Evolutionary conservation across 1,140 invertebrate species (phyloP).

Genomic region (Gryllus bimaculatus): DNA sequence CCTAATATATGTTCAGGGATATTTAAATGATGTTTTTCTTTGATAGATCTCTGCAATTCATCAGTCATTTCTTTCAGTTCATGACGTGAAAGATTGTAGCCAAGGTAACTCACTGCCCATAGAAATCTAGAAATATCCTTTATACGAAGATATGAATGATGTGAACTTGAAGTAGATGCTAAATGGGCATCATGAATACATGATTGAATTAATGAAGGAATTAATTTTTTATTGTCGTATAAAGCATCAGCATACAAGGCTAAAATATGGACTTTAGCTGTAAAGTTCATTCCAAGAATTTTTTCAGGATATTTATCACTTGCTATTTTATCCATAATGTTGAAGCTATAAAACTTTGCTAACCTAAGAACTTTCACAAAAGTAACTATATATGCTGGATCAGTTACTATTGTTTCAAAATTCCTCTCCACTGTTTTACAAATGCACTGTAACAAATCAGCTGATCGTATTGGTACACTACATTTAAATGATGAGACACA

Average conservation of each 20-base stretch:
- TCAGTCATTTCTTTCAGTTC: neutral
- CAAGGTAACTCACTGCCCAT: neutral
- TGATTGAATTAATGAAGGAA: neutral
- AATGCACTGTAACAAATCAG: neutral
- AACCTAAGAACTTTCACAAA: neutral
- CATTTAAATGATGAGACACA: neutral
- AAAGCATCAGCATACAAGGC: conserved; percentile 9
- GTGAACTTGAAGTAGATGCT: neutral
- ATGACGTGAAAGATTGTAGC: neutral
- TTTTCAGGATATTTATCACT: neutral
- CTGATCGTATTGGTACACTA: neutral
- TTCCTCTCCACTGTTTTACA: neutral
- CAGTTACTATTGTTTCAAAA: neutral
- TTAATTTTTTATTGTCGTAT: neutral
- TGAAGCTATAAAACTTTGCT: neutral
- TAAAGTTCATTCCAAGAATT: neutral
- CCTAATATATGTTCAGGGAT: neutral
- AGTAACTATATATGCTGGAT: neutral
- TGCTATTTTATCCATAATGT: neutral
- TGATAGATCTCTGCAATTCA: neutral
- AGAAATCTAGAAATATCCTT: conserved; percentile 8
- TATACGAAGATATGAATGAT: neutral
- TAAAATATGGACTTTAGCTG: neutral
- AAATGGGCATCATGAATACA: neutral
- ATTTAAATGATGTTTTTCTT: neutral